Evolutionary conservation across 2,888 invertebrate genomes (phyloP).

Genomic region (Pheosia tremula): DNA sequence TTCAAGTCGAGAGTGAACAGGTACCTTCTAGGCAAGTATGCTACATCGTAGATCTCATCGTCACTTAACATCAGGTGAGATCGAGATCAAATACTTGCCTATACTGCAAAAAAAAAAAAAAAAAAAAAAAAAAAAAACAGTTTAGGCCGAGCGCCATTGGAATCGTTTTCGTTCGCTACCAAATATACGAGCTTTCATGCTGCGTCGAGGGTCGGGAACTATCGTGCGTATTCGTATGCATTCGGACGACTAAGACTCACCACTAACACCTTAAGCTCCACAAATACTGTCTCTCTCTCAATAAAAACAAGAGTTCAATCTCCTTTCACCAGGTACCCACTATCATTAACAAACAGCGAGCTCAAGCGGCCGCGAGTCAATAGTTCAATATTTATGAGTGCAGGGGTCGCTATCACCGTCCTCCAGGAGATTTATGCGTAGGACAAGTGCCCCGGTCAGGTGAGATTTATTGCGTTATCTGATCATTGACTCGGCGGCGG

Average conservation of each 20-base stretch:
- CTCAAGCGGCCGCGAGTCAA: conserved; percentile 8
- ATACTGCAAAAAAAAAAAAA: too few species aligned
- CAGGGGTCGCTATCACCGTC: conserved; percentile 6
- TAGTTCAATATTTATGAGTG: conserved; percentile 19
- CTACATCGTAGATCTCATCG: too few species aligned
- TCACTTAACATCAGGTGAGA: too few species aligned
- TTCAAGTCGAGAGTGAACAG: too few species aligned
- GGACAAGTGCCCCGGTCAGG: conserved; percentile 7
- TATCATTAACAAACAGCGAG: conserved; percentile 5
- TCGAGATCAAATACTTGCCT: too few species aligned
- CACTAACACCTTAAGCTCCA: conserved; percentile 13
- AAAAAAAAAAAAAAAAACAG: too few species aligned
- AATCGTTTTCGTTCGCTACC: too few species aligned
- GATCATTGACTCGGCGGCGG: background rate
- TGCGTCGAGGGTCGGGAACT: too few species aligned
- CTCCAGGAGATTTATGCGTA: conserved; percentile 11
- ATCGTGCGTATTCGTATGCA: too few species aligned
- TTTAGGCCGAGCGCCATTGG: too few species aligned
- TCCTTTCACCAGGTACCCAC: background rate
- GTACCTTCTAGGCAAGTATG: too few species aligned
- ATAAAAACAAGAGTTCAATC: background rate
- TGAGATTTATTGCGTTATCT: conserved; percentile 12
- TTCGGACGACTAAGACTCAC: too few species aligned
- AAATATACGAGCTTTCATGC: background rate
- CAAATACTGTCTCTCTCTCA: background rate